Conservation (phyloP, 2,797 vertebrate species). For the Simalia tracyae region DNA sequence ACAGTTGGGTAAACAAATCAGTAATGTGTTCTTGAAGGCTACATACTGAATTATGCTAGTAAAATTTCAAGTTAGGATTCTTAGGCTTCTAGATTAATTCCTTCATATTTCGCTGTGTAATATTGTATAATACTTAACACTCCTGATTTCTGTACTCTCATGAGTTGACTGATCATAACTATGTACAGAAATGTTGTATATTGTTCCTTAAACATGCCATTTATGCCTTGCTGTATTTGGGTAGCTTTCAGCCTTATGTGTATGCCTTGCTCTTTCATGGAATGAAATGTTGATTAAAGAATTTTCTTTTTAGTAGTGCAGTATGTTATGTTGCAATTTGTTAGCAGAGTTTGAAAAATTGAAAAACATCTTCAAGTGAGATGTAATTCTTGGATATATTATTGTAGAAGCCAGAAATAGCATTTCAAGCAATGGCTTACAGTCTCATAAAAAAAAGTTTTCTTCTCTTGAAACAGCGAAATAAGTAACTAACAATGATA, state of each 20-base stretch:
- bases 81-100: too few species aligned
- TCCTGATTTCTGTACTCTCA: not conserved
- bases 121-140: not conserved
- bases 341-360: slow-evolving; percentile 64
- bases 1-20: not conserved
- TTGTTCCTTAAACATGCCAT: slow-evolving; percentile 46
- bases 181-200: slow-evolving; percentile 31
- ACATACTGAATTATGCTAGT: not conserved
- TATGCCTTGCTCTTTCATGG: slow-evolving; percentile 54
- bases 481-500: not conserved
- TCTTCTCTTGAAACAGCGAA: slow-evolving; percentile 4
- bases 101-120: not conserved
- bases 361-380: slow-evolving; percentile 58
- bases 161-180: slow-evolving; percentile 15
- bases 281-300: slow-evolving; percentile 67
- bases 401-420: slow-evolving; percentile 58
- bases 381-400: slow-evolving; percentile 63
- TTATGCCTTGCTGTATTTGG: slow-evolving; percentile 21
- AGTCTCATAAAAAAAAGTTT: slow-evolving; percentile 45
- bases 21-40: too few species aligned
- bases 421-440: slow-evolving; percentile 46
- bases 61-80: not conserved
- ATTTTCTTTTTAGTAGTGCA: slow-evolving; percentile 66
- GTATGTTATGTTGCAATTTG: slow-evolving; percentile 60
- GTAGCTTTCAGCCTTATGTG: slow-evolving; percentile 46